Conservation (phyloP, 2,797 vertebrate genomes). For the Lindbergichthys nudifrons region DNA sequence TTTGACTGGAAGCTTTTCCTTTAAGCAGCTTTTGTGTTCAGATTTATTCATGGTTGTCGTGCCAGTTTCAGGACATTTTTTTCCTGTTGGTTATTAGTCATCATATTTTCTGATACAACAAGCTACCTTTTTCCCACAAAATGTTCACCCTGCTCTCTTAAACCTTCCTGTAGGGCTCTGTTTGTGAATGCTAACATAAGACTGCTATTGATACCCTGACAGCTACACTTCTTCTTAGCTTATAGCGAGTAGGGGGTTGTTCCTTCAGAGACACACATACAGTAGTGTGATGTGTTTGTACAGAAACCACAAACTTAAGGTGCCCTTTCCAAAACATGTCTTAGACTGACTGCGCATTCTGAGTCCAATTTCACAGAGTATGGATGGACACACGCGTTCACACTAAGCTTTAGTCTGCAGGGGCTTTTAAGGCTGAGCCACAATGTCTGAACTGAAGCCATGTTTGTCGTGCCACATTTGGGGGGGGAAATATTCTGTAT, state of each 20-base stretch:
- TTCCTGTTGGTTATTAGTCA: neutral
- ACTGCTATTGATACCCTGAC: constrained; percentile 68
- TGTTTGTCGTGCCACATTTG: neutral
- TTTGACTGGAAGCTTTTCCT: neutral
- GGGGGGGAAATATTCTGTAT: neutral
- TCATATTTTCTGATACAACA: constrained; percentile 17
- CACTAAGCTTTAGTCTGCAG: constrained; percentile 16
- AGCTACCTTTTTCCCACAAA: constrained; percentile 7
- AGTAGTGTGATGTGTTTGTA: constrained; percentile 74
- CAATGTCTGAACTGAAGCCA: neutral
- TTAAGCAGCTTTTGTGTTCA: neutral
- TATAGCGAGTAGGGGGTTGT: constrained; percentile 27
- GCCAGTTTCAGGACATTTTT: neutral
- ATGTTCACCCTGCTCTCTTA: constrained; percentile 4
- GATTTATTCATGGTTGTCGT: neutral
- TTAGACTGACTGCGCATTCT: constrained; percentile 51
- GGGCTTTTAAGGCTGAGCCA: neutral
- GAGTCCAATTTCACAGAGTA: constrained; percentile 34
- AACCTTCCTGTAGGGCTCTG: constrained; percentile 25
- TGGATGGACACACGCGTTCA: constrained; percentile 33
- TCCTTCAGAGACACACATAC: constrained; percentile 57
- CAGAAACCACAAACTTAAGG: constrained; percentile 58
- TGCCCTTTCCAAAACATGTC: constrained; percentile 65
- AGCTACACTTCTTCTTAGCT: constrained; percentile 27
- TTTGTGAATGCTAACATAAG: constrained; percentile 43